phyloP scores from a whole-genome alignment of 2,888 invertebrate genomes.

The Adelphocoris suturalis region DNA sequence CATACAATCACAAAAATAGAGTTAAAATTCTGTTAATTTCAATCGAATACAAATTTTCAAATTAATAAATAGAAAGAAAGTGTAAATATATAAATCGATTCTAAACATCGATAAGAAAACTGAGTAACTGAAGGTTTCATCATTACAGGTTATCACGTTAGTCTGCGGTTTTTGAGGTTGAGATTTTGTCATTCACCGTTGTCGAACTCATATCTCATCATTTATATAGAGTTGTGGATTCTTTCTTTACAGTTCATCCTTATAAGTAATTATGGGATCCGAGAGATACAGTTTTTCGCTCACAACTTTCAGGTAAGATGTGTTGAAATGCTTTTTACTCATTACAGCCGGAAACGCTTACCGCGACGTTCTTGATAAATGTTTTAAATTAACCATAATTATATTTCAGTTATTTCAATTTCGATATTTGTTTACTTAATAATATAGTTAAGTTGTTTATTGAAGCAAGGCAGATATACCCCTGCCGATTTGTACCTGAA shows the following conservation, averaged over 20 bases:
- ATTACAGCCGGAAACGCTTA: neutral
- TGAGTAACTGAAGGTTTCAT: conserved; percentile 40
- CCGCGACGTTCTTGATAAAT: neutral
- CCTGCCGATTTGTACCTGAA: too few relatives aligned
- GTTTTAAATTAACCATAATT: too few relatives aligned
- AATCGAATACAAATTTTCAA: too few relatives aligned
- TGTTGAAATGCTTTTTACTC: neutral
- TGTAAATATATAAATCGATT: too few relatives aligned
- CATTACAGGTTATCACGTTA: conserved; percentile 50
- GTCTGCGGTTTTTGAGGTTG: conserved; percentile 40
- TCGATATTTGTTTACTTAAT: too few relatives aligned
- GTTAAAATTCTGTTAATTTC: too few relatives aligned
- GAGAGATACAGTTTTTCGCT: conserved; percentile 98
- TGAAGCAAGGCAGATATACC: too few relatives aligned
- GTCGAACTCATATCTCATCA: neutral
- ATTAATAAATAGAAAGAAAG: too few relatives aligned
- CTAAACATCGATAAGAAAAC: too few relatives aligned
- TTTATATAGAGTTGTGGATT: neutral
- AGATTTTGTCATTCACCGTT: neutral
- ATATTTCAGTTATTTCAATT: too few relatives aligned
- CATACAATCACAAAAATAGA: too few relatives aligned
- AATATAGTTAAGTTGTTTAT: too few relatives aligned
- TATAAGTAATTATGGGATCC: conserved; percentile 88
- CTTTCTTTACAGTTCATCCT: neutral
- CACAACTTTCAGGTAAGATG: conserved; percentile 87